These are phyloP conservation scores for Amblyopsis rosae DNA, from an alignment of 2,113 vertebrate genomes.

Conservation along the genomic window DNA sequence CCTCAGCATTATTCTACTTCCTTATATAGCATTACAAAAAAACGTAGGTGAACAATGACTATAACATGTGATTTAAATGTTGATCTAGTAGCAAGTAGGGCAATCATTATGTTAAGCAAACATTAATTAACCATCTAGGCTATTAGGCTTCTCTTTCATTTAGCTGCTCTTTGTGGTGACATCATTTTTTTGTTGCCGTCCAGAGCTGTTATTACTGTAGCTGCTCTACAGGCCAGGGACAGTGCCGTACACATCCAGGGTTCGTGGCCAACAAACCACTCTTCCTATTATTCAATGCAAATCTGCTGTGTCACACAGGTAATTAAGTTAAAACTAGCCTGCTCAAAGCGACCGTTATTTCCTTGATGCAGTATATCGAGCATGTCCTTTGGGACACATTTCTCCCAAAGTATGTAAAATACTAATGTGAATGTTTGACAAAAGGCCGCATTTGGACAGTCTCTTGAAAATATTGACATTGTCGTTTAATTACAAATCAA, in stretches of 20 bases:
- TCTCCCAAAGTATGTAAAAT: background rate
- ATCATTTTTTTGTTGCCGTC: constrained; percentile 31
- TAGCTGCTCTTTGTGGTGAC: constrained; percentile 25
- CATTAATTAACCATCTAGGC: constrained; percentile 12
- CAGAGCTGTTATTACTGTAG: constrained; percentile 28
- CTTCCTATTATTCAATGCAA: constrained; percentile 28
- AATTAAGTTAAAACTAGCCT: constrained; percentile 39
- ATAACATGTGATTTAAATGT: too few species aligned
- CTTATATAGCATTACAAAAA: too few species aligned
- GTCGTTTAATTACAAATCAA: background rate
- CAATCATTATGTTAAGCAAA: background rate
- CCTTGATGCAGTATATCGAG: constrained; percentile 17
- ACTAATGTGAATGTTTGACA: background rate
- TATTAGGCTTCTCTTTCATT: constrained; percentile 5
- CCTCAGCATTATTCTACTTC: too few species aligned
- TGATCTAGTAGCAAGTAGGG: too few species aligned
- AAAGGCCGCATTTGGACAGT: background rate
- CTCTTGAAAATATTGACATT: background rate
- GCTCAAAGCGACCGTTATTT: constrained; percentile 5
- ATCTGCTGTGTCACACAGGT: constrained; percentile 30
- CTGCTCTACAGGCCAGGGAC: constrained; percentile 5
- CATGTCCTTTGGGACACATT: background rate
- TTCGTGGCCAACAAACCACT: constrained; percentile 1
- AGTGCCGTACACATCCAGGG: constrained; percentile 1
- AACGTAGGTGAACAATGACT: too few species aligned